Conservation (phyloP, 2,113 vertebrate genomes). For the Perca fluviatilis region DNA sequence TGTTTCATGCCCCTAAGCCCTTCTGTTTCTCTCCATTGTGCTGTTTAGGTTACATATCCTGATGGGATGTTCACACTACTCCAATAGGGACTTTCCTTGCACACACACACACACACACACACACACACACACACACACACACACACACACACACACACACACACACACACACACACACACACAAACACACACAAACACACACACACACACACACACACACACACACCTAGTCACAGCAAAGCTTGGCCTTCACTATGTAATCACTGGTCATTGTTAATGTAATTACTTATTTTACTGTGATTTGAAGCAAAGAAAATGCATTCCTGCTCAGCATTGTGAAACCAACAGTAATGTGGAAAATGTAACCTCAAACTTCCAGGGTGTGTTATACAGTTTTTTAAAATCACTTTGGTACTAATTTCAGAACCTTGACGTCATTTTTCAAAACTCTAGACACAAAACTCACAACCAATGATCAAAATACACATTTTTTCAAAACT, state of each 20-base stretch:
- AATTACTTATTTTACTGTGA: slow-evolving; percentile 19
- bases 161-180: slow-evolving; percentile 3
- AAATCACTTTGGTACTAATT: too few species aligned
- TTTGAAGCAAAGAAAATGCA: neutral
- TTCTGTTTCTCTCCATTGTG: slow-evolving; percentile 81
- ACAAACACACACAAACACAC: slow-evolving; percentile 29
- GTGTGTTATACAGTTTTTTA: too few species aligned
- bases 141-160: neutral
- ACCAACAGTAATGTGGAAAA: neutral
- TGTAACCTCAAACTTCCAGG: slow-evolving; percentile 7
- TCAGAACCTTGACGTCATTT: too few species aligned
- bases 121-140: slow-evolving; percentile 32
- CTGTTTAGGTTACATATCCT: slow-evolving; percentile 77
- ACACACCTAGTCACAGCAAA: slow-evolving; percentile 29
- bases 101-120: slow-evolving; percentile 28
- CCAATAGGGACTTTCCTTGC: slow-evolving; percentile 67
- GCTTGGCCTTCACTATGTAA: slow-evolving; percentile 32
- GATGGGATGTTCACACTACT: slow-evolving; percentile 68
- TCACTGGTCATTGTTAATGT: slow-evolving; percentile 19
- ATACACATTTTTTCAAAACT: too few species aligned
- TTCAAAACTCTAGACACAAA: too few species aligned
- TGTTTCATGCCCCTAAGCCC: slow-evolving; percentile 81
- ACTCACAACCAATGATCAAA: too few species aligned
- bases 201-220: neutral
- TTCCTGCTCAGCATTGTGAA: neutral